phyloP scores from a whole-genome alignment of 2,888 invertebrate genomes.

The Micoletzkya japonica region DNA sequence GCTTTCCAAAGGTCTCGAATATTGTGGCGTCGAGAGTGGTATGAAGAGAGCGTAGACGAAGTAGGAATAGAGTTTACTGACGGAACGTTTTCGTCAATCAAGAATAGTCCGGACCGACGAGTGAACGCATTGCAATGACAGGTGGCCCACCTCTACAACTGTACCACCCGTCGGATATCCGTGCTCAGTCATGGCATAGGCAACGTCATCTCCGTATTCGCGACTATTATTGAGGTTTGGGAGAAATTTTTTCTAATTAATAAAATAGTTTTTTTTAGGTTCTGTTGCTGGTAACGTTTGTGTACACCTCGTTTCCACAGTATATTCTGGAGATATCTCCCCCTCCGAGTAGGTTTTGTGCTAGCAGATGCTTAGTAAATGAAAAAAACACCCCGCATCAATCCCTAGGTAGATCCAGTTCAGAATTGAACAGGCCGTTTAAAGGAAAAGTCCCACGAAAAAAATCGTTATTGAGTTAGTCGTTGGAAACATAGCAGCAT shows the following conservation, averaged over 20 bases:
- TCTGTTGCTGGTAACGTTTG: conserved; percentile 60
- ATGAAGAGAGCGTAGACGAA: no score
- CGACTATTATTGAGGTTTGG: conserved; percentile 57
- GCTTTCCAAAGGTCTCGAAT: neutral
- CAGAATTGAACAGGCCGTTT: no score
- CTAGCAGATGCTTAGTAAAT: conserved; percentile 32
- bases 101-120: neutral
- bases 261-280: conserved; percentile 36
- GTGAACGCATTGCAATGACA: conserved; percentile 29
- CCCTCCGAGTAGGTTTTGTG: conserved; percentile 41
- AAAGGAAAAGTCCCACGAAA: no score
- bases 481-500: no score
- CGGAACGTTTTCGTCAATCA: neutral
- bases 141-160: conserved; percentile 62
- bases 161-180: conserved; percentile 62
- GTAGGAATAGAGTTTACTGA: no score
- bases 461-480: no score
- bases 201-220: conserved; percentile 60
- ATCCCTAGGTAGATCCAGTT: no score
- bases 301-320: conserved; percentile 62
- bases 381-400: no score
- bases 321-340: conserved; percentile 61
- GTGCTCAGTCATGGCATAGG: conserved; percentile 60
- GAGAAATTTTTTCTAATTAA: conserved; percentile 5
- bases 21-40: neutral